Conservation (phyloP, 2,113 vertebrate genomes). For the Siniperca chuatsi region DNA sequence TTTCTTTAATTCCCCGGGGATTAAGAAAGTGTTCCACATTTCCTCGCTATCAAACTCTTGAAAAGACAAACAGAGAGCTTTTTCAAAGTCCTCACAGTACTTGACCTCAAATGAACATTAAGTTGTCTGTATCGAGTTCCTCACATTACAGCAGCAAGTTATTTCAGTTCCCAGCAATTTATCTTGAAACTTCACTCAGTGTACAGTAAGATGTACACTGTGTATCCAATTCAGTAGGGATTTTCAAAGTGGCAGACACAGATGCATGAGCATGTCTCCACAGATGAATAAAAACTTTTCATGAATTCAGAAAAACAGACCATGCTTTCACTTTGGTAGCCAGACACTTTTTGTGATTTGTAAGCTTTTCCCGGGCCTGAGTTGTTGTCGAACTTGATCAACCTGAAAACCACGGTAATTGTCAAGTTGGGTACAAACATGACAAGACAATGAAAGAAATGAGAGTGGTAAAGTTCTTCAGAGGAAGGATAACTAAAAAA, state of each 20-base stretch:
- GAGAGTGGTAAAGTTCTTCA: background rate
- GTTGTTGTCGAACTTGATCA: constrained; percentile 29
- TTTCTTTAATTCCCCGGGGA: constrained; percentile 76
- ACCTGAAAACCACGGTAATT: background rate
- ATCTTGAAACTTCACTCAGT: constrained; percentile 46
- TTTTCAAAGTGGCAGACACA: constrained; percentile 45
- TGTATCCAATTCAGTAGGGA: constrained; percentile 32
- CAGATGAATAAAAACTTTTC: constrained; percentile 27
- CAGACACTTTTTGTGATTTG: constrained; percentile 20
- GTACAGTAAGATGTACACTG: constrained; percentile 50
- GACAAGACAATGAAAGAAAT: background rate
- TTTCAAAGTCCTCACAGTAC: constrained; percentile 60
- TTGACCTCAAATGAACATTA: constrained; percentile 67
- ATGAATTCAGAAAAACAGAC: constrained; percentile 33
- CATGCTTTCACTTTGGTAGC: constrained; percentile 24
- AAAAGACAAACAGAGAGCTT: constrained; percentile 68
- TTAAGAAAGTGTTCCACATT: constrained; percentile 72
- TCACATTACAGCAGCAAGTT: constrained; percentile 56
- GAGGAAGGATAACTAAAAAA: background rate
- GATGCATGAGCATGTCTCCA: constrained; percentile 43
- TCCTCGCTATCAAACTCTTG: constrained; percentile 62
- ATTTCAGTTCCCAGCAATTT: constrained; percentile 49
- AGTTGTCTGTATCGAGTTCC: constrained; percentile 54
- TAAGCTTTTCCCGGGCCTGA: background rate
- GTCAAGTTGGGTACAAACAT: background rate